phyloP scores from a whole-genome alignment of 2,888 invertebrate species.

The Caenorhabditis imperialis region DNA sequence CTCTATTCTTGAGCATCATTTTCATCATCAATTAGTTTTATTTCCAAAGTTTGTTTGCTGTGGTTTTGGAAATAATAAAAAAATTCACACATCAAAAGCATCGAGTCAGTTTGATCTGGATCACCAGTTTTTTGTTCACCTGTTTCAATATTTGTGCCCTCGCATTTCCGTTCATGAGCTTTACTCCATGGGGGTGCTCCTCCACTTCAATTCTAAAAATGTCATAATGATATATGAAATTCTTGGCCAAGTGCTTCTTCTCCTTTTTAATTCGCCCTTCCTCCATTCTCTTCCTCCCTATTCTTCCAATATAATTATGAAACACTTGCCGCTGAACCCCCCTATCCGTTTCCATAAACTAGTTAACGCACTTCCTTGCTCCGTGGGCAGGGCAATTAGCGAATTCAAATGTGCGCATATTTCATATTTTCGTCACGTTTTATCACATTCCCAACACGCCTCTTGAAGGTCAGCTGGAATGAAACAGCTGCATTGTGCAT shows the following conservation, averaged over 20 bases:
- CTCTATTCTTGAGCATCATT: too few relatives aligned
- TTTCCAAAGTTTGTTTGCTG: too few relatives aligned
- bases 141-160: conserved; percentile 8
- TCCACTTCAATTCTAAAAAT: conserved; percentile 9
- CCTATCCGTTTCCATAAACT: not conserved
- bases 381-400: conserved; percentile 19
- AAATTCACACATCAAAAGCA: too few relatives aligned
- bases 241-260: conserved; percentile 27
- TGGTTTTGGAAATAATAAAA: too few relatives aligned
- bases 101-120: conserved; percentile 2
- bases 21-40: too few relatives aligned
- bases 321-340: conserved; percentile 8
- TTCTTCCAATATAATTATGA: conserved; percentile 37
- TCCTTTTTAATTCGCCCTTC: conserved; percentile 21
- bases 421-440: conserved; percentile 21
- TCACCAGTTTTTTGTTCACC: conserved; percentile 1
- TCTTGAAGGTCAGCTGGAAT: conserved; percentile 31
- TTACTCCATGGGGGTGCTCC: too few relatives aligned
- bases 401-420: conserved; percentile 32
- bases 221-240: conserved; percentile 18
- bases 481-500: conserved; percentile 22
- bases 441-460: conserved; percentile 26
- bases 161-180: not conserved
- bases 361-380: not conserved
- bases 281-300: conserved; percentile 9